Conservation (phyloP, 1,140 invertebrate genomes). For the Lanistes nyassanus region DNA sequence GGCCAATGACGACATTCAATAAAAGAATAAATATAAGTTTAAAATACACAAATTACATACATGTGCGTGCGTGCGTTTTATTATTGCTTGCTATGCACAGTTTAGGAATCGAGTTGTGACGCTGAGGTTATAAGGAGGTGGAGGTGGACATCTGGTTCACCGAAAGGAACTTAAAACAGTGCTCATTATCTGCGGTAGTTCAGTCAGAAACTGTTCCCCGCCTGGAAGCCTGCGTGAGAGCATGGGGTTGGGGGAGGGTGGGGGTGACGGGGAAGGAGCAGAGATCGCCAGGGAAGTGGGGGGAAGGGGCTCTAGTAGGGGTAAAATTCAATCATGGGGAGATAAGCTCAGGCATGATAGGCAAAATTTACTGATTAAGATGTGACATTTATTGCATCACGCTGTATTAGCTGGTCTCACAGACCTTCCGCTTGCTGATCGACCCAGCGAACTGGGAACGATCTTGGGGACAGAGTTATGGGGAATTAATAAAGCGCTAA, state of each 20-base stretch:
- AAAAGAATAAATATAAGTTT: too few relatives aligned
- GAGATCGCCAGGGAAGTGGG: not conserved
- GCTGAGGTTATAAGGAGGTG: too few relatives aligned
- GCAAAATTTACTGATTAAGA: conserved; percentile 29
- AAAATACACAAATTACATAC: too few relatives aligned
- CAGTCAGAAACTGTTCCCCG: too few relatives aligned
- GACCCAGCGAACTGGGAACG: conserved; percentile 8
- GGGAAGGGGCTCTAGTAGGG: conserved; percentile 1
- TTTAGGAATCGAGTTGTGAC: too few relatives aligned
- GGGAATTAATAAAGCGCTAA: conserved; percentile 26
- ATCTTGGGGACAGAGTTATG: conserved; percentile 21
- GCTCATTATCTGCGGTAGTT: too few relatives aligned
- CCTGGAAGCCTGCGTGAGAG: not conserved
- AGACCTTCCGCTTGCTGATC: conserved; percentile 16
- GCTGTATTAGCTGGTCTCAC: conserved; percentile 22
- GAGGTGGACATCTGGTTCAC: too few relatives aligned
- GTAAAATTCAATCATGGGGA: conserved; percentile 24
- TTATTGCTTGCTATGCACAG: too few relatives aligned
- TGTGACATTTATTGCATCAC: conserved; percentile 29
- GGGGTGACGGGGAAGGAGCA: not conserved
- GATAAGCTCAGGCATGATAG: conserved; percentile 26
- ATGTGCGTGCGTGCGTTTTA: not conserved
- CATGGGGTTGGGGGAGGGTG: not conserved
- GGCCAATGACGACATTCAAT: too few relatives aligned
- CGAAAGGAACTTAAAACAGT: too few relatives aligned